Conservation (phyloP, 2,888 invertebrate species). For the Nomada lathburiana region DNA sequence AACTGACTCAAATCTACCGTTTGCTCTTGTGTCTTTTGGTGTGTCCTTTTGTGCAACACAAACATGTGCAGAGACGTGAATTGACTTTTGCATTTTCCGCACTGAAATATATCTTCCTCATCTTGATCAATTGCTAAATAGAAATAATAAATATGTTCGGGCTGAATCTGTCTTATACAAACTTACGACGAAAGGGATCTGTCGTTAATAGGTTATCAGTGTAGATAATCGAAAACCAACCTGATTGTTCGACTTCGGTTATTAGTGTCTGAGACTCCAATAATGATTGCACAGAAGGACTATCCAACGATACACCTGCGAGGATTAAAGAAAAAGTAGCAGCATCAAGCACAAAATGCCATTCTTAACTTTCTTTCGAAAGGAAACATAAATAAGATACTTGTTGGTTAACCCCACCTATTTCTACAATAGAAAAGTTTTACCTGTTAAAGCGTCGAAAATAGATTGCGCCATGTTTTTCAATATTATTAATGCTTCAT, state of each 20-base stretch:
- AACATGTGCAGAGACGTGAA: constrained; percentile 87
- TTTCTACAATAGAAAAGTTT: constrained; percentile 55
- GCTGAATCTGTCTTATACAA: not conserved
- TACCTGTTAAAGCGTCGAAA: constrained; percentile 82
- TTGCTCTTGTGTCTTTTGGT: constrained; percentile 79
- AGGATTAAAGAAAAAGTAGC: constrained; percentile 4
- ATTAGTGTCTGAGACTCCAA: constrained; percentile 81
- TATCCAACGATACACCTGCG: constrained; percentile 80
- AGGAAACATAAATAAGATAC: constrained; percentile 33
- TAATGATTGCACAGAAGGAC: constrained; percentile 81
- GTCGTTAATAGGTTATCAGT: constrained; percentile 36
- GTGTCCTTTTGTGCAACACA: constrained; percentile 87
- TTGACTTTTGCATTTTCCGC: constrained; percentile 89
- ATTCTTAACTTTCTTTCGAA: constrained; percentile 13
- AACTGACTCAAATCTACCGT: constrained; percentile 81
- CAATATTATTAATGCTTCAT: constrained; percentile 64
- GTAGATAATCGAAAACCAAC: constrained; percentile 55
- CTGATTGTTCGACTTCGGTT: constrained; percentile 81
- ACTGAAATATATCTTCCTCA: constrained; percentile 89
- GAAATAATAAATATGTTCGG: not conserved
- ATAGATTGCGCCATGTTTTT: constrained; percentile 81
- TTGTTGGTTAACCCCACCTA: constrained; percentile 70
- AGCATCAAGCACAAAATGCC: not conserved
- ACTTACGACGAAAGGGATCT: not conserved
- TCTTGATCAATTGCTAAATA: constrained; percentile 83